phyloP scores from a whole-genome alignment of 2,888 invertebrate species.

The Cremastobaeus sp. region DNA sequence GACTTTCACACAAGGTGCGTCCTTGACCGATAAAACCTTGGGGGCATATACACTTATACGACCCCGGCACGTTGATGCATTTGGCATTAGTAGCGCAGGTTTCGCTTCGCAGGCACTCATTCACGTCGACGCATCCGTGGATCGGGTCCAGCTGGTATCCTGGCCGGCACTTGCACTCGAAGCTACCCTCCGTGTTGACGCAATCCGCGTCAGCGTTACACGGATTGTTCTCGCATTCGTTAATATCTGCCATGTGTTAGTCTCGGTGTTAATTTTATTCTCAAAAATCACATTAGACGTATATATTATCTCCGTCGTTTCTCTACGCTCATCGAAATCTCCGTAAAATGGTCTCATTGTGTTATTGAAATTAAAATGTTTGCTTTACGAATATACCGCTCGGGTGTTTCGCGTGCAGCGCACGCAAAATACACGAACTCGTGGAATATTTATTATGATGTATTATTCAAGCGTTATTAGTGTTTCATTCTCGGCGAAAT shows the following conservation, averaged over 20 bases:
- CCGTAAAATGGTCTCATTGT: no score
- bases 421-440: no score
- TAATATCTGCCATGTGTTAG: slow-evolving; percentile 81
- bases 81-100: slow-evolving; percentile 88
- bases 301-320: no score
- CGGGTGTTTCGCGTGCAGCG: no score
- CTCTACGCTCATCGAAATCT: no score
- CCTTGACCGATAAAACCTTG: slow-evolving; percentile 88
- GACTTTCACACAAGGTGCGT: slow-evolving; percentile 87
- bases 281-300: not conserved
- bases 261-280: slow-evolving; percentile 20
- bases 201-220: slow-evolving; percentile 86
- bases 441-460: slow-evolving; percentile 6
- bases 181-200: slow-evolving; percentile 87
- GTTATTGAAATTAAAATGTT: no score
- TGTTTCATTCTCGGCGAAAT: slow-evolving; percentile 2
- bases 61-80: slow-evolving; percentile 90
- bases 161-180: slow-evolving; percentile 85
- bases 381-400: no score
- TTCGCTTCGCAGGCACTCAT: slow-evolving; percentile 84
- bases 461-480: slow-evolving; percentile 17
- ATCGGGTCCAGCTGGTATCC: slow-evolving; percentile 84
- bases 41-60: slow-evolving; percentile 87
- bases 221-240: slow-evolving; percentile 85
- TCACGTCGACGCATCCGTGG: slow-evolving; percentile 85